These are phyloP conservation scores for Galerucella calmariensis DNA, from an alignment of 2,888 invertebrate species.

Conservation along the genomic window DNA sequence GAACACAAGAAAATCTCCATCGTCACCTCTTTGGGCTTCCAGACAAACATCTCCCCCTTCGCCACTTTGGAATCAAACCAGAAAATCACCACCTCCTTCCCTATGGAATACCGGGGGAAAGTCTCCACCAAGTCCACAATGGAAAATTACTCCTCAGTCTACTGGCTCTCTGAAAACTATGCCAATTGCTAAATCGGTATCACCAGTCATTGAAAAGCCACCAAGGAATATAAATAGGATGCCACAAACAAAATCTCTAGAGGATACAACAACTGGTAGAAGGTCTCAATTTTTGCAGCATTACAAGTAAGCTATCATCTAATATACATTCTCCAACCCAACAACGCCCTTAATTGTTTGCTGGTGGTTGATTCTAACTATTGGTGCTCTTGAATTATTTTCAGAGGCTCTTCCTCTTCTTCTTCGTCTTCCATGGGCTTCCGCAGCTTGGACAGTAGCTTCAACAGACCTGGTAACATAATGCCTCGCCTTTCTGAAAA, in stretches of 20 bases:
- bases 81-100: conserved; percentile 28
- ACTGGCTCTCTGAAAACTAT: conserved; percentile 47
- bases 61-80: conserved; percentile 27
- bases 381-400: not conserved
- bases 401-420: conserved; percentile 68
- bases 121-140: conserved; percentile 47
- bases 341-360: no score
- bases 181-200: conserved; percentile 48
- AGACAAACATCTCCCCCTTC: conserved; percentile 29
- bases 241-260: conserved; percentile 69
- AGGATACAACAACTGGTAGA: conserved; percentile 68
- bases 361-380: no score
- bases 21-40: conserved; percentile 22
- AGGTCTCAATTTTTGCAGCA: conserved; percentile 45
- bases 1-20: conserved; percentile 23
- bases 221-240: conserved; percentile 56
- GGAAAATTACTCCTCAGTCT: conserved; percentile 57
- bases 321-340: not conserved
- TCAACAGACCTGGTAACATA: conserved; percentile 57
- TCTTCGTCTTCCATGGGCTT: conserved; percentile 72
- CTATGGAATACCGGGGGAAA: conserved; percentile 39
- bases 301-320: conserved; percentile 23
- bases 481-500: conserved; percentile 68
- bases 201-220: conserved; percentile 46
- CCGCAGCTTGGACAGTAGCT: conserved; percentile 72